A percentile compares a stretch with the other conserved stretches of the same genome.
phyloP scores from a whole-genome alignment of 2,113 vertebrate genomes.

The Eleginops maclovinus region DNA sequence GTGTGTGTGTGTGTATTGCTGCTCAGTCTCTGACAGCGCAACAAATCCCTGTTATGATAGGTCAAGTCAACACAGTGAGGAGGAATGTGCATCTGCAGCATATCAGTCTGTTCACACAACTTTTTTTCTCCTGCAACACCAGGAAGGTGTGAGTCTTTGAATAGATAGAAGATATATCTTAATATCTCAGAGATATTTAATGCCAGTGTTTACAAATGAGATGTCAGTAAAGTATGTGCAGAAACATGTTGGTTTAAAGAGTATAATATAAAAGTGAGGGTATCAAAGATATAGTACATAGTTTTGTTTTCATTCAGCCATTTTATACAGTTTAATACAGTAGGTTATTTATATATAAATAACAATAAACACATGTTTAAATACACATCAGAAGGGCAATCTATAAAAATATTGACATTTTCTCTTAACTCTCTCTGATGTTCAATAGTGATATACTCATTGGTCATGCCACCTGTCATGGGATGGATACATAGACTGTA shows the following conservation, averaged over 20 bases:
- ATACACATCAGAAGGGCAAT: no score
- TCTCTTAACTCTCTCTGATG: no score
- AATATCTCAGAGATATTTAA: neutral
- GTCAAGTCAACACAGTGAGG: conserved; percentile 61
- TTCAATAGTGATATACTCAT: no score
- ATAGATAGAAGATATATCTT: neutral
- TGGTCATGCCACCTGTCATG: no score
- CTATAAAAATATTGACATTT: no score
- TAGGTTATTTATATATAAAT: no score
- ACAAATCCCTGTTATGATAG: conserved; percentile 74
- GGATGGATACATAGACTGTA: no score
- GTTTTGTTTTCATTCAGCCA: neutral
- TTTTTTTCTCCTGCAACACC: neutral
- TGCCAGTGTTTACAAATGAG: neutral
- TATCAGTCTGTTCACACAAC: conserved; percentile 30
- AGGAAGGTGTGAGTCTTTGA: neutral
- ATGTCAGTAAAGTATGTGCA: neutral
- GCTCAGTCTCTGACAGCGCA: conserved; percentile 49
- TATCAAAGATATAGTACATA: neutral
- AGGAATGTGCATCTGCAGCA: conserved; percentile 76
- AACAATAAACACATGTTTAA: no score
- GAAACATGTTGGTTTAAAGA: neutral
- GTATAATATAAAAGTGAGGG: neutral
- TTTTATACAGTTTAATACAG: no score
- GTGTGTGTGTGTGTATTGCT: conserved; percentile 16